phyloP scores from a whole-genome alignment of 1,140 invertebrate genomes.

The Temnothorax nylanderi region DNA sequence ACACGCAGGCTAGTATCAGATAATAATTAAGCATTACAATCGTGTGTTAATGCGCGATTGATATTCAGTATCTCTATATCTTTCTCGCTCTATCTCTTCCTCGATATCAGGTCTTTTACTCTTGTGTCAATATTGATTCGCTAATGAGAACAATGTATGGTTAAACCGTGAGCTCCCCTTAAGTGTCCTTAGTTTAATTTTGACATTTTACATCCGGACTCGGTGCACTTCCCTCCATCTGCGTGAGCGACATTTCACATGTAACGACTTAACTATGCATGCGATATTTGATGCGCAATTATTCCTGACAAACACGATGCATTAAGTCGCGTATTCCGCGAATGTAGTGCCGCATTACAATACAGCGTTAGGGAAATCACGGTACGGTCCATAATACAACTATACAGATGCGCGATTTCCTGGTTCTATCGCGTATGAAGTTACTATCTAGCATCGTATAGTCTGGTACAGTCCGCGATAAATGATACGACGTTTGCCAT shows the following conservation, averaged over 20 bases:
- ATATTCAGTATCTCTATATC: background rate
- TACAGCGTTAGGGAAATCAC: conserved; percentile 25
- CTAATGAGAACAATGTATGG: background rate
- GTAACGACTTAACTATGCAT: background rate
- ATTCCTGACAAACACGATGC: conserved; percentile 17
- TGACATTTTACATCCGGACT: background rate
- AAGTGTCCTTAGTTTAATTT: conserved; percentile 12
- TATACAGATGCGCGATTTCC: conserved; percentile 42
- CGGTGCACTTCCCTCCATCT: too few species aligned
- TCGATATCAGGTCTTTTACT: background rate
- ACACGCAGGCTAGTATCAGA: conserved; percentile 31
- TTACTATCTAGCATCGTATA: conserved; percentile 26
- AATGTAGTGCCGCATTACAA: conserved; percentile 19
- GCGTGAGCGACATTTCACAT: background rate
- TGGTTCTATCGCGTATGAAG: conserved; percentile 29
- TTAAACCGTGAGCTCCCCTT: background rate
- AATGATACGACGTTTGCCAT: background rate
- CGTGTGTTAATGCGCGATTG: conserved; percentile 2
- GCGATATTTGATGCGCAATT: conserved; percentile 20
- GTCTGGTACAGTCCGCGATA: background rate
- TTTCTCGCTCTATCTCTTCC: background rate
- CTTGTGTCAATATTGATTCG: background rate
- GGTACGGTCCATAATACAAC: conserved; percentile 37
- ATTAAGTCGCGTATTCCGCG: background rate
- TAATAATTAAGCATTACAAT: conserved; percentile 43